Evolutionary conservation across 1,140 invertebrate genomes (phyloP).

Genomic region (Hylyphantes graminicola): DNA sequence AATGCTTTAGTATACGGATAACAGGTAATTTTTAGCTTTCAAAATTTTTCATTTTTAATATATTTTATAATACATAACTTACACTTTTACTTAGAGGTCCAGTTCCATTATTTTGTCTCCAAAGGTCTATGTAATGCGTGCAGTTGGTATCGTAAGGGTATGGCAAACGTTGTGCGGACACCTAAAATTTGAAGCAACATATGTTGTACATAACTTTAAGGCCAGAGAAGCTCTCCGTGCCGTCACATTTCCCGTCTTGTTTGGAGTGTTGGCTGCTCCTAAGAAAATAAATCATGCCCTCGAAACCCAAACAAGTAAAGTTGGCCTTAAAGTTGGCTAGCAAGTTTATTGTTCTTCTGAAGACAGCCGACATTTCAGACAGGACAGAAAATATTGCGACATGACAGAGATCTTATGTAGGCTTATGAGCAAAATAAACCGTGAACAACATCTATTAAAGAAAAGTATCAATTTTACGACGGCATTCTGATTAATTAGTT

Average conservation of each 20-base stretch:
- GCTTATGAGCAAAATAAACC: too few relatives aligned
- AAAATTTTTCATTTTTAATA: not conserved
- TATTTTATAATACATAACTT: not conserved
- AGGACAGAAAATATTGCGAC: too few relatives aligned
- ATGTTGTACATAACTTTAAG: not conserved
- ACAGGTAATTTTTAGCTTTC: too few relatives aligned
- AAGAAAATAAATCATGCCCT: too few relatives aligned
- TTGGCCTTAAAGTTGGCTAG: too few relatives aligned
- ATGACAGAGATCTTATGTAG: too few relatives aligned
- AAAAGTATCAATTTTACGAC: too few relatives aligned
- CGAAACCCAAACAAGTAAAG: not conserved
- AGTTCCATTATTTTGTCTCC: conserved; percentile 22
- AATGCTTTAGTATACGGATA: too few relatives aligned
- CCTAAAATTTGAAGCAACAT: conserved; percentile 3
- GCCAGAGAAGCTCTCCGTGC: not conserved
- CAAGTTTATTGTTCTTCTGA: too few relatives aligned
- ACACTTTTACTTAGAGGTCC: conserved; percentile 21
- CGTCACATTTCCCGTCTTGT: not conserved
- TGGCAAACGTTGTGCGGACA: not conserved
- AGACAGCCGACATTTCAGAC: too few relatives aligned
- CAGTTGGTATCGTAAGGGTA: conserved; percentile 29
- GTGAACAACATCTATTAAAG: too few relatives aligned
- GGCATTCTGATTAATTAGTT: too few relatives aligned
- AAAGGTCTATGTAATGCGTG: conserved; percentile 18
- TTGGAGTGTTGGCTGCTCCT: not conserved